Evolutionary conservation across 92 coral and sea anemone species (phyloP).

Genomic region (Porites cylindrica): DNA sequence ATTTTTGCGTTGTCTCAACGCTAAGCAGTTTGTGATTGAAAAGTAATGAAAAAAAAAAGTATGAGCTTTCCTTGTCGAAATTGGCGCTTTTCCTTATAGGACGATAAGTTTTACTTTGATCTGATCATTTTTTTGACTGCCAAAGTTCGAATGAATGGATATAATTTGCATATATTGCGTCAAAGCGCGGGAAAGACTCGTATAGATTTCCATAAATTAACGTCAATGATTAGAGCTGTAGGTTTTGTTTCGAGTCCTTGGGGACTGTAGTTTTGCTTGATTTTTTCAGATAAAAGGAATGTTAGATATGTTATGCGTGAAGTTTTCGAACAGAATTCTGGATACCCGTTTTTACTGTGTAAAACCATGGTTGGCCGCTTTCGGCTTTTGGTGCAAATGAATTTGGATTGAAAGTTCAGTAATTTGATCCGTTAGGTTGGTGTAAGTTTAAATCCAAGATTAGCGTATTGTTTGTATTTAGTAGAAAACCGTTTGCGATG

Average conservation of each 20-base stretch:
- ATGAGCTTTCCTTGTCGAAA: slow-evolving; percentile 13
- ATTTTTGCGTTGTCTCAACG: slow-evolving; percentile 57
- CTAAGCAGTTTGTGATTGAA: slow-evolving; percentile 18
- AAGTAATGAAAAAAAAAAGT: slow-evolving; percentile 17
- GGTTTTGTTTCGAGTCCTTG: slow-evolving; percentile 17
- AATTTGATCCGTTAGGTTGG: slow-evolving; percentile 47
- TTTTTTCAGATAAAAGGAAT: slow-evolving; percentile 6
- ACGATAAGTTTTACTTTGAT: slow-evolving; percentile 9
- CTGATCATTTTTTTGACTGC: slow-evolving; percentile 43
- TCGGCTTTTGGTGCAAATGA: slow-evolving; percentile 63
- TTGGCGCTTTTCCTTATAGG: slow-evolving; percentile 5
- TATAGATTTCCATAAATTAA: slow-evolving; percentile 90
- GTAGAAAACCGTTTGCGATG: slow-evolving; percentile 40
- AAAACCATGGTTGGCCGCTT: slow-evolving; percentile 89
- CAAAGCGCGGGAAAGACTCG: slow-evolving; percentile 95
- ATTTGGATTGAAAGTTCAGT: slow-evolving; percentile 51
- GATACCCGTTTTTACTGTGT: slow-evolving; percentile 88
- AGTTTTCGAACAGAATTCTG: slow-evolving; percentile 55
- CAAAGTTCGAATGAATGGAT: slow-evolving; percentile 63
- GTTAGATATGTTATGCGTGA: slow-evolving; percentile 28
- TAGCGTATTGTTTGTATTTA: slow-evolving; percentile 38
- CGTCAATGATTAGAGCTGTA: slow-evolving; percentile 43
- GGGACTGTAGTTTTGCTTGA: slow-evolving; percentile 33
- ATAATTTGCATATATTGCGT: slow-evolving; percentile 76
- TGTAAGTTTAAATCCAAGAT: not conserved